A percentile compares a stretch with the other conserved stretches of the same genome.
phyloP scores from a whole-genome alignment of 2,888 invertebrate species.

The Hedya salicella region DNA sequence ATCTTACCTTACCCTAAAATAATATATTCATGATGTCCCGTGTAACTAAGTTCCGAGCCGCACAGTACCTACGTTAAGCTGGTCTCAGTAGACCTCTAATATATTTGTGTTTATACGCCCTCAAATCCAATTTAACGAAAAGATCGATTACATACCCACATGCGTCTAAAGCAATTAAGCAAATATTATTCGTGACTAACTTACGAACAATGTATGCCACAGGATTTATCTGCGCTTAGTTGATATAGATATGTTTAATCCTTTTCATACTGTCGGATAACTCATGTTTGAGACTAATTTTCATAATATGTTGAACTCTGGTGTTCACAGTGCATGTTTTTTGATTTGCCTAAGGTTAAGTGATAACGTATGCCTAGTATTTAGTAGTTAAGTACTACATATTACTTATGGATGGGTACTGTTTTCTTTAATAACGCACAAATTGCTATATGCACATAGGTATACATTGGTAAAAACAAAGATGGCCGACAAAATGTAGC shows the following conservation, averaged over 20 bases:
- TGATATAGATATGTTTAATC: constrained; percentile 8
- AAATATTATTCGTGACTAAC: constrained; percentile 47
- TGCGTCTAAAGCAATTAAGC: constrained; percentile 53
- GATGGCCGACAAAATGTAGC: neutral
- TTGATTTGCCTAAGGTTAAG: no score
- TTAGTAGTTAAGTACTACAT: no score
- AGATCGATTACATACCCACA: constrained; percentile 48
- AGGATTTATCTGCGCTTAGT: constrained; percentile 40
- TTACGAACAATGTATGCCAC: constrained; percentile 40
- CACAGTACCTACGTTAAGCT: constrained; percentile 19
- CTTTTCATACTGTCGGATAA: no score
- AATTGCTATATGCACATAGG: no score
- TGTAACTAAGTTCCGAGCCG: constrained; percentile 31
- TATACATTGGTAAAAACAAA: neutral
- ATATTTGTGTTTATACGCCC: constrained; percentile 41
- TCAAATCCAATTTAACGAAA: constrained; percentile 44
- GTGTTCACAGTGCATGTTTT: no score
- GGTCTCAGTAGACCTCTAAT: constrained; percentile 33
- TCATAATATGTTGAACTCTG: no score
- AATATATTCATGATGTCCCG: constrained; percentile 36
- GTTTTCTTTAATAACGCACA: no score
- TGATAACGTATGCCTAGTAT: no score
- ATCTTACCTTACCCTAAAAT: constrained; percentile 31
- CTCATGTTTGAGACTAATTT: no score
- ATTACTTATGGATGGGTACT: no score